A percentile compares a stretch with the other conserved stretches of the same genome.
These are phyloP conservation scores for Echinops telfairi DNA, from an alignment of 2,113 vertebrate species.

Conservation along the genomic window DNA sequence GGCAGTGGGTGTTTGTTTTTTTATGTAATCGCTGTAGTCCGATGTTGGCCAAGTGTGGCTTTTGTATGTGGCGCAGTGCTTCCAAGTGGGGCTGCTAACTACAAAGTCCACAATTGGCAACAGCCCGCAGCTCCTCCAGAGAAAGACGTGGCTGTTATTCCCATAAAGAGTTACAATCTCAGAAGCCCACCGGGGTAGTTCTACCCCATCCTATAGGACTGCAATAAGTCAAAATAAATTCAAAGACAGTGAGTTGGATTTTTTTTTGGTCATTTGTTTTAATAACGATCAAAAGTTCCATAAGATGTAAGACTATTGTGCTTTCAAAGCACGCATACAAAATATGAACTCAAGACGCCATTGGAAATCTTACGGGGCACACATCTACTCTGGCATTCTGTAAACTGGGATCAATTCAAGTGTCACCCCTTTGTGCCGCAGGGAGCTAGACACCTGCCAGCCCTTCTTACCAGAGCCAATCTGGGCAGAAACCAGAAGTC, in stretches of 20 bases:
- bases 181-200: too few relatives aligned
- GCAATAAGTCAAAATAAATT: too few relatives aligned
- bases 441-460: neutral
- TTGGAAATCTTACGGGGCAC: neutral
- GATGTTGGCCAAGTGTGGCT: neutral
- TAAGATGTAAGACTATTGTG: neutral
- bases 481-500: neutral
- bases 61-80: neutral
- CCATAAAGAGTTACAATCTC: too few relatives aligned
- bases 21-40: too few relatives aligned
- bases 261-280: neutral
- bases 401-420: neutral
- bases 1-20: too few relatives aligned
- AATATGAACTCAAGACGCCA: neutral
- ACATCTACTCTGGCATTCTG: neutral
- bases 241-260: too few relatives aligned
- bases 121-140: too few relatives aligned
- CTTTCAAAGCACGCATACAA: too few relatives aligned
- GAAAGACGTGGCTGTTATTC: too few relatives aligned
- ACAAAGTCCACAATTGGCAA: too few relatives aligned
- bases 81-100: too few relatives aligned
- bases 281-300: neutral
- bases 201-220: too few relatives aligned
- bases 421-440: neutral
- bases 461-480: neutral